These are phyloP conservation scores for Artibeus jamaicensis DNA, from an alignment of 2,797 vertebrate species.

Conservation along the genomic window DNA sequence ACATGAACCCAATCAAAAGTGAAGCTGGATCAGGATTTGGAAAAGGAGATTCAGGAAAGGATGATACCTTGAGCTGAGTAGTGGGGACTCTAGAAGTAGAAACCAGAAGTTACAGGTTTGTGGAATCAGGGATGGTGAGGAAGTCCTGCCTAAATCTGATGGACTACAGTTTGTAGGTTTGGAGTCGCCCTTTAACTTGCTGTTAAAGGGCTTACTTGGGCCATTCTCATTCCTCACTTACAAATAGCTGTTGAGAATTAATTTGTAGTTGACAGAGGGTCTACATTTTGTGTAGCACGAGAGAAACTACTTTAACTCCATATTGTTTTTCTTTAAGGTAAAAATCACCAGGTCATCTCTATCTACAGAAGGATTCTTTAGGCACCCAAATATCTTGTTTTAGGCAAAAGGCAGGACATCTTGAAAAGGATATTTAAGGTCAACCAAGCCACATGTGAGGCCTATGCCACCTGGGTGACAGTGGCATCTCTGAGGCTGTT, in stretches of 20 bases:
- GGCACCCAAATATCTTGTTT: neutral
- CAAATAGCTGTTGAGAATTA: neutral
- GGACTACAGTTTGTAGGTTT: neutral
- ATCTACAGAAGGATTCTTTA: neutral
- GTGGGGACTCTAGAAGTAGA: neutral
- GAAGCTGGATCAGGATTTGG: neutral
- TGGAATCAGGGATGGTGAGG: neutral
- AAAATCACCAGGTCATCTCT: neutral
- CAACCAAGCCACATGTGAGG: neutral
- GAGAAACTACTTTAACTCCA: neutral
- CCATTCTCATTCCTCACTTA: no score
- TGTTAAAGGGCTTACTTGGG: neutral
- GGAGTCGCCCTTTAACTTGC: neutral
- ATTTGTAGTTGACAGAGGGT: neutral
- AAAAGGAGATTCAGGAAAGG: neutral
- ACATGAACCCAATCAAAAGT: neutral
- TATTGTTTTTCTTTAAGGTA: neutral
- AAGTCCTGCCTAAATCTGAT: neutral
- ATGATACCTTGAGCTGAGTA: neutral
- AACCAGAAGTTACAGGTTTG: neutral
- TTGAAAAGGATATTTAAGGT: neutral
- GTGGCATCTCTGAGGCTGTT: neutral
- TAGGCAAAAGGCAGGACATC: neutral
- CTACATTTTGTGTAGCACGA: neutral
- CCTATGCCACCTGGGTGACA: neutral